phyloP scores from a whole-genome alignment of 2,113 vertebrate species.

The Piprites chloris region DNA sequence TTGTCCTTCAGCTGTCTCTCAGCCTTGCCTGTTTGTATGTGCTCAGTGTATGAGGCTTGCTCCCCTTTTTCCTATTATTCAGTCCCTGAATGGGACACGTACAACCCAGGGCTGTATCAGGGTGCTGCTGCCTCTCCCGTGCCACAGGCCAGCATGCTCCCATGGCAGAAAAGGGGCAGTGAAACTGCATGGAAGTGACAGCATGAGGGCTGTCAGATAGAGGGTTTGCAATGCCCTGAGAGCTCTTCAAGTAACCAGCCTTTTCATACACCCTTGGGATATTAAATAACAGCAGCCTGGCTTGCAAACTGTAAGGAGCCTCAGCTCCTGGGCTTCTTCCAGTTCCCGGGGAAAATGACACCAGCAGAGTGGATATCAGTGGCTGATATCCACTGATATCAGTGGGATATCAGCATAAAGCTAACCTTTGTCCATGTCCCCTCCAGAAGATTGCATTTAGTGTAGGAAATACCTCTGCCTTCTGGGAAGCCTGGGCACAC shows the following conservation, averaged over 20 bases:
- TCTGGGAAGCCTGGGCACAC: not conserved
- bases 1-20: not conserved
- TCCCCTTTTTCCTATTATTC: not conserved
- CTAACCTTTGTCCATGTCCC: not conserved
- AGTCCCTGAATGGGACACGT: accelerated
- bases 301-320: not conserved
- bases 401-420: not conserved
- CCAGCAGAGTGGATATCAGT: not conserved
- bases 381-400: too few relatives aligned
- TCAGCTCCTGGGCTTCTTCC: not conserved
- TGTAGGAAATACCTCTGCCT: not conserved
- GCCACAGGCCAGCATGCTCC: not conserved
- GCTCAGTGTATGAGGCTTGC: not conserved
- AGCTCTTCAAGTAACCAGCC: not conserved
- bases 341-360: not conserved
- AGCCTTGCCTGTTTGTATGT: not conserved
- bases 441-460: not conserved
- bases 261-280: not conserved
- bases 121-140: not conserved
- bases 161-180: accelerated
- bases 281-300: not conserved
- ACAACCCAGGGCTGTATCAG: not conserved
- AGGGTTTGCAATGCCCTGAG: not conserved
- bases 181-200: not conserved
- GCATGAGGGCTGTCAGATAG: not conserved